Evolutionary conservation across 1,140 invertebrate genomes (phyloP).

Genomic region (Macrosteles quadrilineatus): DNA sequence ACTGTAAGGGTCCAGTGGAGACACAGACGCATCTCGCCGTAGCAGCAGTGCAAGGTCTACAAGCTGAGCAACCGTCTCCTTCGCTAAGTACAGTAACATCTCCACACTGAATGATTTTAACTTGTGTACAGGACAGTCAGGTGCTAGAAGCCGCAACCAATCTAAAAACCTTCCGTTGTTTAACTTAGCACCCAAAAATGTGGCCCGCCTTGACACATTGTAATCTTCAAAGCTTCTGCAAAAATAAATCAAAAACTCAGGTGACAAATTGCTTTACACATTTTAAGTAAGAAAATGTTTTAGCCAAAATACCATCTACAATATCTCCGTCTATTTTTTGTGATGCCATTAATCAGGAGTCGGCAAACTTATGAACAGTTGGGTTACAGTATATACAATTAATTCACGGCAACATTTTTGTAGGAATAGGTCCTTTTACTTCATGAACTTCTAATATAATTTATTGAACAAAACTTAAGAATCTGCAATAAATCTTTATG

Average conservation of each 20-base stretch:
- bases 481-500: too few species aligned
- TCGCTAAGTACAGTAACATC: slow-evolving; percentile 63
- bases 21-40: slow-evolving; percentile 58
- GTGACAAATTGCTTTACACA: too few species aligned
- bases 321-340: too few species aligned
- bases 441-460: too few species aligned
- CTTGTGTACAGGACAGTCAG: slow-evolving; percentile 27
- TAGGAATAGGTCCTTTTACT: too few species aligned
- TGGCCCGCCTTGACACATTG: slow-evolving; percentile 32
- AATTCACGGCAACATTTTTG: too few species aligned
- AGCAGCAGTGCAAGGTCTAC: slow-evolving; percentile 65
- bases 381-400: too few species aligned
- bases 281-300: too few species aligned
- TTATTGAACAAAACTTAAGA: too few species aligned
- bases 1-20: slow-evolving; percentile 52
- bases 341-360: too few species aligned
- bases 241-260: background rate
- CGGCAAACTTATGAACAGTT: too few species aligned
- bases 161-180: slow-evolving; percentile 28
- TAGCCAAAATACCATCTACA: too few species aligned
- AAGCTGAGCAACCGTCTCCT: slow-evolving; percentile 68
- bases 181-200: slow-evolving; percentile 32
- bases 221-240: slow-evolving; percentile 35
- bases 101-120: slow-evolving; percentile 49
- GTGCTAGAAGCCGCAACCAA: slow-evolving; percentile 29